These are phyloP conservation scores for Parasteatoda lunata DNA, from an alignment of 2,888 invertebrate species.

Conservation along the genomic window DNA sequence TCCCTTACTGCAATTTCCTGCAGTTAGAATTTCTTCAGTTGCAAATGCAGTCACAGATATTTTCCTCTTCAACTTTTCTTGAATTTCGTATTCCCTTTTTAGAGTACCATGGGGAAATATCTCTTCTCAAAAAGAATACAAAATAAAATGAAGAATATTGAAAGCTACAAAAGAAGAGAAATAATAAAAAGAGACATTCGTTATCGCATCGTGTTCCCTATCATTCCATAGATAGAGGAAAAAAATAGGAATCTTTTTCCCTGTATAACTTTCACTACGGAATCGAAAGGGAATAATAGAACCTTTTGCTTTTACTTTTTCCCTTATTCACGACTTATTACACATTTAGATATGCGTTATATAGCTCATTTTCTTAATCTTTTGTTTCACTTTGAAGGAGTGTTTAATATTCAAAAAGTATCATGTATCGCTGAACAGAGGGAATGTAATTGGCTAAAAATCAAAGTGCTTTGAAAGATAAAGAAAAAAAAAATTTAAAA, in stretches of 20 bases:
- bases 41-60: background rate
- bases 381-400: too few relatives aligned
- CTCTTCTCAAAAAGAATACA: background rate
- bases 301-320: background rate
- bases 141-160: background rate
- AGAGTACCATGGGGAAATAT: constrained; percentile 3
- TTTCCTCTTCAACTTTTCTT: background rate
- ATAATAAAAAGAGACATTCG: constrained; percentile 33
- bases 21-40: too few relatives aligned
- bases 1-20: too few relatives aligned
- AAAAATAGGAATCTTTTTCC: background rate
- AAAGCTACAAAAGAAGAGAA: background rate
- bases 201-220: constrained; percentile 42
- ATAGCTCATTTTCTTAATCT: too few relatives aligned
- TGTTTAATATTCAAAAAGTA: too few relatives aligned
- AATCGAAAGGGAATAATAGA: constrained; percentile 10
- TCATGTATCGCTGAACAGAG: too few relatives aligned
- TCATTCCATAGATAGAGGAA: background rate
- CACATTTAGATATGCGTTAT: too few relatives aligned
- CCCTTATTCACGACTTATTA: too few relatives aligned
- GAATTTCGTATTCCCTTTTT: constrained; percentile 9
- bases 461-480: too few relatives aligned
- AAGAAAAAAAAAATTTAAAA: too few relatives aligned
- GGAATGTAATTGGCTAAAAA: too few relatives aligned
- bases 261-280: constrained; percentile 2